phyloP scores from a whole-genome alignment of 2,113 vertebrate species.

The Cyprinodon tularosa region DNA sequence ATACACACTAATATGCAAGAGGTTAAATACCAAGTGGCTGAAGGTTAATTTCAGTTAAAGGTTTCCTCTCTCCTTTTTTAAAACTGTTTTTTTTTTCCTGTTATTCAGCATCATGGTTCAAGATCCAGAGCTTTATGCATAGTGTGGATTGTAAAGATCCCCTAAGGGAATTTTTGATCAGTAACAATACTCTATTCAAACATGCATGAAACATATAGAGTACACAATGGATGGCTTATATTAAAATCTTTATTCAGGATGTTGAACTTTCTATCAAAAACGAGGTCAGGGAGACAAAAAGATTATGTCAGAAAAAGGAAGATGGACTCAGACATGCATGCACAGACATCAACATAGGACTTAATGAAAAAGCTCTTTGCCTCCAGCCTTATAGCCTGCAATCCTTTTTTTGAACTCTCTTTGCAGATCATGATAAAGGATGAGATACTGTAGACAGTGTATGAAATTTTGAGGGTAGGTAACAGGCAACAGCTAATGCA shows the following conservation, averaged over 20 bases:
- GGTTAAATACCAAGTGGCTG: neutral
- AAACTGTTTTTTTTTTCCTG: neutral
- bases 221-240: neutral
- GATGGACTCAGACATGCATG: slow-evolving; percentile 30
- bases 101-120: neutral
- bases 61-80: neutral
- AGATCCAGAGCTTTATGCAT: neutral
- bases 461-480: slow-evolving; percentile 16
- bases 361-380: slow-evolving; percentile 55
- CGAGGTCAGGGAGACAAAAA: slow-evolving; percentile 8
- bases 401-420: slow-evolving; percentile 34
- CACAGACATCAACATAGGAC: slow-evolving; percentile 27
- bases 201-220: neutral
- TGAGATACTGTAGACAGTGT: slow-evolving; percentile 21
- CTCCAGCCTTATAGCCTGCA: slow-evolving; percentile 46
- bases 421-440: slow-evolving; percentile 43
- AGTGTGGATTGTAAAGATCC: neutral
- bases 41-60: neutral
- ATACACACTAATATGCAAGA: neutral
- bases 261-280: slow-evolving; percentile 2
- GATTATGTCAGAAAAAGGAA: neutral
- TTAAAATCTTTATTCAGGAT: neutral
- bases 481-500: slow-evolving; percentile 12
- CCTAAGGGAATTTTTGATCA: neutral
- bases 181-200: neutral